These are phyloP conservation scores for Corythaixoides concolor DNA, from an alignment of 2,113 vertebrate genomes.

Conservation along the genomic window DNA sequence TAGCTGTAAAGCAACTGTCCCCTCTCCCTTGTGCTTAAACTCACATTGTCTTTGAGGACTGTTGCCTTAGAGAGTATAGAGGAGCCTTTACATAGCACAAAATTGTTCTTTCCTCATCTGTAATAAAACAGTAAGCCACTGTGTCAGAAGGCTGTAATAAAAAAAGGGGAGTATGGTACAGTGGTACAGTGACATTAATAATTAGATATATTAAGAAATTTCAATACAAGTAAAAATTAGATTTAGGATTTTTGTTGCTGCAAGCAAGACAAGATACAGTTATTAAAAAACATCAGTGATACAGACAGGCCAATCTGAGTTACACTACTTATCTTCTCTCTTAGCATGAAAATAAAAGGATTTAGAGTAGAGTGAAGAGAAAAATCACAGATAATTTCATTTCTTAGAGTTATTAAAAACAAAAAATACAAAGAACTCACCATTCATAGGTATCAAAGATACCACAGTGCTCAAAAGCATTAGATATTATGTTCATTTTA, in stretches of 20 bases:
- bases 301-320: not conserved
- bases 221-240: not conserved
- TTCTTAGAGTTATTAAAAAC: not conserved
- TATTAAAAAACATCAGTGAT: not conserved
- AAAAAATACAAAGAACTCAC: not conserved
- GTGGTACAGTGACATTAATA: not conserved
- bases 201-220: not conserved
- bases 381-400: not conserved
- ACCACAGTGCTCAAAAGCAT: not conserved
- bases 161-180: too few species aligned
- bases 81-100: not conserved
- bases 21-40: not conserved
- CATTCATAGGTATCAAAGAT: not conserved
- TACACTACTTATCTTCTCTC: not conserved
- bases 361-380: not conserved
- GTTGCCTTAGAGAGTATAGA: not conserved
- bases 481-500: not conserved
- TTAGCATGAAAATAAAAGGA: not conserved
- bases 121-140: not conserved
- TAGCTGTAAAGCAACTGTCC: not conserved
- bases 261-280: not conserved
- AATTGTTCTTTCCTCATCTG: not conserved
- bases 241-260: not conserved
- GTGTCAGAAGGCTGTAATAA: not conserved
- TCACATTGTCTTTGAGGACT: not conserved